Base-by-base conservation (phyloP, 1,140 invertebrate genomes). In the Dermatophagoides farinae region DNA sequence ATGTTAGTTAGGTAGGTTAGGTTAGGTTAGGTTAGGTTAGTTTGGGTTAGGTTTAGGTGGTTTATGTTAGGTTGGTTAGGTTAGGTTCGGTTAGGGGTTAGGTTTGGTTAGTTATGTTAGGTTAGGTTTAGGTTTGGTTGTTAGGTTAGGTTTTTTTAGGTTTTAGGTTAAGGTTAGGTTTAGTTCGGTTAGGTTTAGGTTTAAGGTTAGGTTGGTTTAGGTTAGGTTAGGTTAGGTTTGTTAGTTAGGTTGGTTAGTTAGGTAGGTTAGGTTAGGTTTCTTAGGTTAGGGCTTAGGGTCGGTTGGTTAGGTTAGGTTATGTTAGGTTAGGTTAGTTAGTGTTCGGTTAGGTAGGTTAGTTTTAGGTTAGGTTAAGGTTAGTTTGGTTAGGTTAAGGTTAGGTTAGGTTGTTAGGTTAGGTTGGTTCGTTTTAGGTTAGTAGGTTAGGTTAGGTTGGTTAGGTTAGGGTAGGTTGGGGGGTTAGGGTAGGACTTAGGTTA, bases 81-180 rank as follows among this genome's bases (percentile, higher is more conserved):
- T 9, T 51, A 10, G 18, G 50, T 9, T 51, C 62, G 55, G 55
- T 63, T 47, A 62, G 47, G 47, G 63, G 44, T 64, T 49, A 51
- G 60, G 41, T 64, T 57, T 44, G 62, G 4, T 64, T 44, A 58
- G 62, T 62, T 64, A 60, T 49, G 62, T 16, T 64, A 60, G 62
- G 62, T 53, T 64, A 64, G 41, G 61, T 50, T 64, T 1, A 58
- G 57, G 58, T 61, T 61, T 59, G 54, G 58, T 66, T 63, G 65
- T 64, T 50, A 66, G 62, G 59, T 61, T 65, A 66, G 62, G 60
- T 57, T 57, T 65, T 65, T 69, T 65, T 71, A 68, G 65, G 67
- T 66, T 68, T 67, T 67, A 68, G 66, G 61, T 66, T 65, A 68
- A 67, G 62, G 67, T 64, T 66, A 68, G 59, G 62, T 65, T 66